Conservation (phyloP, 2,888 invertebrate genomes). For the Drosophila flavopinicola region DNA sequence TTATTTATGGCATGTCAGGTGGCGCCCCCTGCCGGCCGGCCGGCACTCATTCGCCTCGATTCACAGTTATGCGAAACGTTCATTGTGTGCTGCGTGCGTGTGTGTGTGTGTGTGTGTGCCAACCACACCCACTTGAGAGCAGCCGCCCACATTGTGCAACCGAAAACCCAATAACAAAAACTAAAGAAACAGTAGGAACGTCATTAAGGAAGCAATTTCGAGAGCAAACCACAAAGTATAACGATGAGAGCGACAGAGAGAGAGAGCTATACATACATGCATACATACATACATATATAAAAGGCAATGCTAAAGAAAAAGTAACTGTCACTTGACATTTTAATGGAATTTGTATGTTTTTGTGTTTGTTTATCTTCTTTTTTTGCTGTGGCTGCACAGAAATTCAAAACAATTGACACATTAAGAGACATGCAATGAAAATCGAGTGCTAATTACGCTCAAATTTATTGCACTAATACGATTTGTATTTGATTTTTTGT, state of each 20-base stretch:
- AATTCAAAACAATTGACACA: slow-evolving; percentile 18
- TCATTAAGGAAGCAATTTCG: slow-evolving; percentile 13
- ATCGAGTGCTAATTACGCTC: slow-evolving; percentile 17
- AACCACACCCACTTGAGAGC: slow-evolving; percentile 34
- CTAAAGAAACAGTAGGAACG: slow-evolving; percentile 11
- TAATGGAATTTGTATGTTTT: slow-evolving; percentile 70
- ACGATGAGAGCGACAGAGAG: neutral
- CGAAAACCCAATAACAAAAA: slow-evolving; percentile 14
- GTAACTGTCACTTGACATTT: slow-evolving; percentile 64
- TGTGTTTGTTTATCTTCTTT: too few relatives aligned
- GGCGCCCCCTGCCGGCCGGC: slow-evolving; percentile 44
- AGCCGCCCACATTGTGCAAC: slow-evolving; percentile 19
- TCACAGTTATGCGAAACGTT: slow-evolving; percentile 31
- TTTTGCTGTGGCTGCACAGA: slow-evolving; percentile 14
- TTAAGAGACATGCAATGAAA: slow-evolving; percentile 13
- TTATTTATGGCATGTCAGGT: slow-evolving; percentile 57
- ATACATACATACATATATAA: too few relatives aligned
- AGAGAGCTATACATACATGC: too few relatives aligned
- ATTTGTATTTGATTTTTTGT: too few relatives aligned
- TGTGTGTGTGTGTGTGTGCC: slow-evolving; percentile 1
- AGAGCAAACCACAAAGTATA: slow-evolving; percentile 14
- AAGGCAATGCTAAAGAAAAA: slow-evolving; percentile 4
- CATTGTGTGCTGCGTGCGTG: neutral
- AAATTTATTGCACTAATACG: neutral
- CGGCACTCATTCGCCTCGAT: slow-evolving; percentile 14